These are phyloP conservation scores for Atherinomorus stipes DNA, from an alignment of 2,113 vertebrate genomes.

Conservation along the genomic window DNA sequence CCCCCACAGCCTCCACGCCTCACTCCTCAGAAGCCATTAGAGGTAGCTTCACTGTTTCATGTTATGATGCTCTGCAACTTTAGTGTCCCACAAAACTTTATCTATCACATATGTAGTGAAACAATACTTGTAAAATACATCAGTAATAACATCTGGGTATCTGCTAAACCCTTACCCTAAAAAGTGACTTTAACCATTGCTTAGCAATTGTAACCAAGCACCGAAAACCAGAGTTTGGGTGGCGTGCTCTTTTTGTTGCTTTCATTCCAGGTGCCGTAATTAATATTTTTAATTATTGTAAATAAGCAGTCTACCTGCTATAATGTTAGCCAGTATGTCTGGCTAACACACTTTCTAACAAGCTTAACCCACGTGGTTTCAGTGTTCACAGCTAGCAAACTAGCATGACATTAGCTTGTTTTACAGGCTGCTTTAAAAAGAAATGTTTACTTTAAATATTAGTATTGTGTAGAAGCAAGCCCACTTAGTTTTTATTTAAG, in stretches of 20 bases:
- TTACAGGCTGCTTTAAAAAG: not conserved
- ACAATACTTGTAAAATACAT: not conserved
- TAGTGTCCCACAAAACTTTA: not conserved
- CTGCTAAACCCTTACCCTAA: constrained; percentile 2
- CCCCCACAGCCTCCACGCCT: constrained; percentile 4
- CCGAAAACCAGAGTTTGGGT: not conserved
- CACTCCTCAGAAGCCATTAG: not conserved
- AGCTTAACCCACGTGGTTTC: not conserved
- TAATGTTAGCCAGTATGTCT: not conserved
- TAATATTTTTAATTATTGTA: not conserved
- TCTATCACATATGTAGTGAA: not conserved
- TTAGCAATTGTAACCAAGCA: not conserved
- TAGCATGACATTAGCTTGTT: not conserved
- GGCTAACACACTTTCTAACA: not conserved
- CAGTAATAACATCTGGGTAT: not conserved
- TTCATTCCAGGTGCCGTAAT: not conserved
- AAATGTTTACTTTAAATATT: not conserved
- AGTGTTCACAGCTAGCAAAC: not conserved
- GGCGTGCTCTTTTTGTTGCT: not conserved
- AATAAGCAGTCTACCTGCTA: no score
- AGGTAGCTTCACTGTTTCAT: not conserved
- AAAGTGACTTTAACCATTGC: not conserved
- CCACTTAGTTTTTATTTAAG: not conserved
- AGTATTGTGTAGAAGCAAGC: not conserved
- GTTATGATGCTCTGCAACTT: not conserved